Conservation (phyloP, 2,888 invertebrate species). For the Megalurothrips usitatus region DNA sequence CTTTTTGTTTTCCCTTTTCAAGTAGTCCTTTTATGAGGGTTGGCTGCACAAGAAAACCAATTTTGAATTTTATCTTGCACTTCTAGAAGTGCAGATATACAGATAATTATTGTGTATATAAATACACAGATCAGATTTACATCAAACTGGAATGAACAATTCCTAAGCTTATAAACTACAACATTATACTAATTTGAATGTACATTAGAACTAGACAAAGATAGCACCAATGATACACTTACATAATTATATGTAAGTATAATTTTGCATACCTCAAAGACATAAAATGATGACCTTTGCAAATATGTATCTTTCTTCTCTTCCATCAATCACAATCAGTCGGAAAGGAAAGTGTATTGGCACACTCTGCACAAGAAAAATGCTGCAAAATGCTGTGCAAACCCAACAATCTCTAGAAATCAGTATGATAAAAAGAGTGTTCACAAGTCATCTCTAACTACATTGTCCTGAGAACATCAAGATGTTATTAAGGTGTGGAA, state of each 20-base stretch:
- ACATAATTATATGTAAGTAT: background rate
- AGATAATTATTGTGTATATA: no score
- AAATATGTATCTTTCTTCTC: background rate
- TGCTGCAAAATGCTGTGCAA: background rate
- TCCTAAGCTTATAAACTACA: background rate
- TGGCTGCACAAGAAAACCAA: no score
- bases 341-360: background rate
- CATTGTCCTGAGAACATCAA: no score
- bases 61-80: no score
- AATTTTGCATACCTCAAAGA: background rate
- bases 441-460: no score
- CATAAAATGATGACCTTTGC: background rate
- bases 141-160: background rate
- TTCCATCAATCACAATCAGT: conserved; percentile 20
- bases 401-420: background rate
- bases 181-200: background rate
- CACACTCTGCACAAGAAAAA: background rate
- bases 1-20: no score
- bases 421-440: background rate
- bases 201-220: background rate
- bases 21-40: no score
- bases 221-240: conserved; percentile 20
- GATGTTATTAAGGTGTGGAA: no score
- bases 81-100: no score
- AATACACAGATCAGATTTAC: background rate